Percentiles rank a stretch among this genome's conserved stretches.
Evolutionary conservation across 1,140 invertebrate genomes (phyloP).

Genomic region (Drosophila sp.): DNA sequence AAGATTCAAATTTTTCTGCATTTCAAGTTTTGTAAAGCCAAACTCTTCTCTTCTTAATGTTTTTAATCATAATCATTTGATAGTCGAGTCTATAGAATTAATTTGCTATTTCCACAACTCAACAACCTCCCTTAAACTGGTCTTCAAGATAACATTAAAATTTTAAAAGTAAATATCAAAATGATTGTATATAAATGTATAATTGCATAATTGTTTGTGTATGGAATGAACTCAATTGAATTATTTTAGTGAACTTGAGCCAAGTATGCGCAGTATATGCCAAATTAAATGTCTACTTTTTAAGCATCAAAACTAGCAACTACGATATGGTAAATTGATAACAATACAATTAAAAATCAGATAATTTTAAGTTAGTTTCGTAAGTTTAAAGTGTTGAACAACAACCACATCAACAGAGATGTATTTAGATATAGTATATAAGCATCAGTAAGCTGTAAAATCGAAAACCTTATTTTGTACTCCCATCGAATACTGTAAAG

Average conservation of each 20-base stretch:
- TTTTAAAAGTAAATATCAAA: constrained; percentile 38
- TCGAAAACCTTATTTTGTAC: constrained; percentile 73
- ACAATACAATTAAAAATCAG: constrained; percentile 69
- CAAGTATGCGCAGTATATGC: constrained; percentile 76
- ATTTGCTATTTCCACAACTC: constrained; percentile 29
- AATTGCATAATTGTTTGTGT: constrained; percentile 55
- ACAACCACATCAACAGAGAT: constrained; percentile 24
- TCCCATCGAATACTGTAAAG: constrained; percentile 70
- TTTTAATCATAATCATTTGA: constrained; percentile 20
- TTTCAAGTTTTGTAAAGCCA: constrained; percentile 40
- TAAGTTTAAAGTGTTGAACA: constrained; percentile 58
- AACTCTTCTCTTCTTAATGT: constrained; percentile 18
- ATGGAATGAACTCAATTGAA: constrained; percentile 62
- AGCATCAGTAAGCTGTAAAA: constrained; percentile 44
- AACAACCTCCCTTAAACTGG: constrained; percentile 31
- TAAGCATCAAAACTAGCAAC: constrained; percentile 69
- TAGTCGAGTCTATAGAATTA: constrained; percentile 31
- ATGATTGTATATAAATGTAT: constrained; percentile 67
- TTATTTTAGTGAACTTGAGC: constrained; percentile 53
- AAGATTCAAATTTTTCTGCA: neutral
- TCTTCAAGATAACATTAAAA: constrained; percentile 48
- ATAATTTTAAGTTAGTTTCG: constrained; percentile 65
- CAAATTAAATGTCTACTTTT: constrained; percentile 79
- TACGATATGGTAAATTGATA: constrained; percentile 54
- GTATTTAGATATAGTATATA: constrained; percentile 44